These are phyloP conservation scores for Hyles vespertilio DNA, from an alignment of 1,140 invertebrate genomes.

Conservation along the genomic window DNA sequence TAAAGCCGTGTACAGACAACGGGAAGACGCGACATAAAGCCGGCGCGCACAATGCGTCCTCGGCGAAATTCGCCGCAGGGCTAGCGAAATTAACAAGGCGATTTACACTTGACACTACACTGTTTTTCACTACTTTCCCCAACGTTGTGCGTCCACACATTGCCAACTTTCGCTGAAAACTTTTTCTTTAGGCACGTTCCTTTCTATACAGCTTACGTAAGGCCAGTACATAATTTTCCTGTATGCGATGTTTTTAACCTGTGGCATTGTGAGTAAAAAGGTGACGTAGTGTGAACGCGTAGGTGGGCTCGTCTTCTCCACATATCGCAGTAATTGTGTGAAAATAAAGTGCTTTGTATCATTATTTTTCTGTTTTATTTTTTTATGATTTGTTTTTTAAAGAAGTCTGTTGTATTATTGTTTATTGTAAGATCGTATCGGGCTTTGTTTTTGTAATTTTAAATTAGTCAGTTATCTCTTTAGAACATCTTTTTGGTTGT, in stretches of 20 bases:
- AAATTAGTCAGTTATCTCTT: too few relatives aligned
- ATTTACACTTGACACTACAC: conserved; percentile 74
- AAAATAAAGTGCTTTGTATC: conserved; percentile 68
- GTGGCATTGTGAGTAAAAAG: conserved; percentile 28
- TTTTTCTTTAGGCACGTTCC: conserved; percentile 16
- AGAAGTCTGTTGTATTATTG: too few relatives aligned
- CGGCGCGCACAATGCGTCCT: conserved; percentile 72
- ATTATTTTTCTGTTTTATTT: conserved; percentile 46
- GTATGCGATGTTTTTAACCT: conserved; percentile 31
- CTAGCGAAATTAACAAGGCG: conserved; percentile 73
- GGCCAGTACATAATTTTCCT: conserved; percentile 17
- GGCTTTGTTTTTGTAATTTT: too few relatives aligned
- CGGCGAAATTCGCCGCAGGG: conserved; percentile 72
- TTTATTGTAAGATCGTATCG: too few relatives aligned
- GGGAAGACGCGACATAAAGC: conserved; percentile 74
- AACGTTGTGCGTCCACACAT: conserved; percentile 38
- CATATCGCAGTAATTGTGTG: conserved; percentile 64
- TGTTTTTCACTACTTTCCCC: conserved; percentile 67
- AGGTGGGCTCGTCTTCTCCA: conserved; percentile 32
- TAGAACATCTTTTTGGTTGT: too few relatives aligned
- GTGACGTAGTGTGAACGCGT: conserved; percentile 24
- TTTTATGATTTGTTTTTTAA: conserved; percentile 1
- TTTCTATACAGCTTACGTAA: conserved; percentile 11
- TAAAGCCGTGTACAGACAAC: conserved; percentile 73
- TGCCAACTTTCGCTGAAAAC: conserved; percentile 29